phyloP scores from a whole-genome alignment of 2,113 vertebrate species.

The Galemys pyrenaicus region DNA sequence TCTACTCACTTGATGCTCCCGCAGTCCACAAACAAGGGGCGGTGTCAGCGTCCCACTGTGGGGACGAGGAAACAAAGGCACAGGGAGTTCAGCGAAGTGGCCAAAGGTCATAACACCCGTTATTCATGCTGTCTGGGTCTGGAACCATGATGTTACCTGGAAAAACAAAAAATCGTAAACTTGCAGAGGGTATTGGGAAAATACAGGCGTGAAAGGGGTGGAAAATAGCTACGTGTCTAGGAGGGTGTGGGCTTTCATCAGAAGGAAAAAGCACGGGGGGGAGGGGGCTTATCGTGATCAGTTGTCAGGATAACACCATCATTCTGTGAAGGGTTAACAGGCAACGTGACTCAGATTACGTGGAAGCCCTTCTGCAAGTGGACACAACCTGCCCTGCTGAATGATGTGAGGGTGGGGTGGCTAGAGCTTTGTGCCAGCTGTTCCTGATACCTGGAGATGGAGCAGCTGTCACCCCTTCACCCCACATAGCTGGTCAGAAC shows the following conservation, averaged over 20 bases:
- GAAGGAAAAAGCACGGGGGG: background rate
- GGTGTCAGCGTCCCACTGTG: background rate
- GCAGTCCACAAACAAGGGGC: background rate
- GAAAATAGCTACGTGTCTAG: background rate
- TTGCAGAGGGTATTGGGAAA: background rate
- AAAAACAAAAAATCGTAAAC: background rate
- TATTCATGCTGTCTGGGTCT: background rate
- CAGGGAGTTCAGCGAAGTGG: background rate
- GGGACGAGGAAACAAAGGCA: background rate
- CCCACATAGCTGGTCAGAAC: background rate
- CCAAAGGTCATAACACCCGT: background rate
- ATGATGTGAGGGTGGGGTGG: background rate
- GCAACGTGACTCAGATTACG: background rate
- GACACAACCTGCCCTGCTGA: background rate
- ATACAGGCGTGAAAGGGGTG: background rate
- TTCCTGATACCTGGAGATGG: background rate
- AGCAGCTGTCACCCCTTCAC: background rate
- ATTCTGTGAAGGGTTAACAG: constrained; percentile 11
- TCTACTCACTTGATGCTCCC: background rate
- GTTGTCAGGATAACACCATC: background rate
- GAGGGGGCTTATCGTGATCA: background rate
- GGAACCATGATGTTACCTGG: background rate
- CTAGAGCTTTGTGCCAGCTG: background rate
- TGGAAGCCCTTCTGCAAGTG: background rate
- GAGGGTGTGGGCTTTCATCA: background rate